These are phyloP conservation scores for Hapalemur alaotrensis DNA, from an alignment of 2,797 vertebrate genomes.

Conservation along the genomic window DNA sequence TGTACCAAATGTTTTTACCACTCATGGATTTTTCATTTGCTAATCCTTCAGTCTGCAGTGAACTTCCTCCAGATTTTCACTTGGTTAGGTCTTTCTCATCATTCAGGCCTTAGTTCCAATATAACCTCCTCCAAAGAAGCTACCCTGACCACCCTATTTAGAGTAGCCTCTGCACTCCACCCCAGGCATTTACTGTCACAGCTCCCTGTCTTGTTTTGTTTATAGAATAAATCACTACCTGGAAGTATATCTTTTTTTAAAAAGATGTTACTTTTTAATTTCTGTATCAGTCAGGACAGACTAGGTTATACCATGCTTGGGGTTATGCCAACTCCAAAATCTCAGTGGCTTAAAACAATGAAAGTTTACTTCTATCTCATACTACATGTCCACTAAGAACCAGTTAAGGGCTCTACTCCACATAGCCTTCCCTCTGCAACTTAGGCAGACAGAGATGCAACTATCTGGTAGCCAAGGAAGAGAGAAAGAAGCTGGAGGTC, in stretches of 20 bases:
- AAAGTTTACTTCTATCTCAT: not conserved
- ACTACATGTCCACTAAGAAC: not conserved
- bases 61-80: not conserved
- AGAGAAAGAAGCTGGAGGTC: not conserved
- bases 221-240: not conserved
- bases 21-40: not conserved
- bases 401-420: not conserved
- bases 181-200: not conserved
- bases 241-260: not conserved
- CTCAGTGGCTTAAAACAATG: not conserved
- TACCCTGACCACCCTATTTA: not conserved
- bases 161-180: not conserved
- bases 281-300: not conserved
- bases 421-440: not conserved
- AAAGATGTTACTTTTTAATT: not conserved
- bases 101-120: not conserved
- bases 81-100: not conserved
- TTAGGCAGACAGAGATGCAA: not conserved
- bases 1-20: not conserved
- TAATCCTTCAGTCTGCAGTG: not conserved
- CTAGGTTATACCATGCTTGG: not conserved
- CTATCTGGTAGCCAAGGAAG: not conserved
- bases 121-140: not conserved
- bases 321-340: not conserved
- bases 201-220: not conserved